Base-by-base conservation (phyloP, 1,140 invertebrate genomes). In the Frieseomelitta varia region DNA sequence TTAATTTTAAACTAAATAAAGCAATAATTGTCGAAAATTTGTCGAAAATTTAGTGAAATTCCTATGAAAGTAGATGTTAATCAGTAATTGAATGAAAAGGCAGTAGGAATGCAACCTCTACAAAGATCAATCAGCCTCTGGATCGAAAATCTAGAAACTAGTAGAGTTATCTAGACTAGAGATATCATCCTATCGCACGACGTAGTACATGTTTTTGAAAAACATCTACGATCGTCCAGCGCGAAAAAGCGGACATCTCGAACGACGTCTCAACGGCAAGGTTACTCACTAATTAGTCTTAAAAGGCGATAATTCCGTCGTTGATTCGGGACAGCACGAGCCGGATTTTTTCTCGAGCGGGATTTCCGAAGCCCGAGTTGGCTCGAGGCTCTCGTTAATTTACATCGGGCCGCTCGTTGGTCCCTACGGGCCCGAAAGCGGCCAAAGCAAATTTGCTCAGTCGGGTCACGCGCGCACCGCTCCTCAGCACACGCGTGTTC, bases 391-490 rank as follows among this genome's bases (percentile, higher is more conserved):
- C 80, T 87, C 79, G 85, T 89, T 90, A 90, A 91, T 91, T 91
- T 90, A 84, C 90, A 79, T 86, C 53, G 86, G 78, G 6, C 56
- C 68, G 61, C 67, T 68, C 84, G 84, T 75, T 65, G 65, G 53
- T 81, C 81, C 80, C 78, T 86, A 65, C 75, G 65, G 61, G 63
- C 56, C 65, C 56, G 72, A 90, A 87, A 86, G 53, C 86, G 85
- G 72, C 69, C 72, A 85, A 87, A 88, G 87, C 56, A 91, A 91
- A 91, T 91, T 91, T 91, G 89, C 81, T 87, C 69, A 91, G 90
- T 91, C 88, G 78, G 88, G 85, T 91, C 91, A 90, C 91, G 91
- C 90, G 88, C 88, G 74, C 39, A 73, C 78, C 79, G 78, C 82
- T 87, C 65, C 67, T 77, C 75, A 76, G 63, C 71, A 72, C 78